These are phyloP conservation scores for Stictonetta naevosa DNA, from an alignment of 2,113 vertebrate genomes.

Conservation along the genomic window DNA sequence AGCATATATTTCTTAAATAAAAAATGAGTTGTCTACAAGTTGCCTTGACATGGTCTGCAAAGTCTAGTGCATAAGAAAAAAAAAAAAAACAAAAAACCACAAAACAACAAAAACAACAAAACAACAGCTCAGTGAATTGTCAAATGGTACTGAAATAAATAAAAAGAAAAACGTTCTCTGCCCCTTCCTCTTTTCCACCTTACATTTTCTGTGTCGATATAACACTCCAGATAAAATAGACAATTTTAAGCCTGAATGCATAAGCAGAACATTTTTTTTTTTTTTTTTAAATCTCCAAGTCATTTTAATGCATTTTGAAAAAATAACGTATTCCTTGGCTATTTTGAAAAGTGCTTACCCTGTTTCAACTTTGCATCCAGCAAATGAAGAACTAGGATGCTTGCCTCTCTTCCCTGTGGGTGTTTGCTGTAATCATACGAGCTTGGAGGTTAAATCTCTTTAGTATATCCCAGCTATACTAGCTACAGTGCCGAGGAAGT, in stretches of 20 bases:
- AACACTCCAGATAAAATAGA: not conserved
- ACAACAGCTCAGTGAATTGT: slow-evolving; percentile 24
- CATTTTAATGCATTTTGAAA: not conserved
- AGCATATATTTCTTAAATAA: slow-evolving; percentile 71
- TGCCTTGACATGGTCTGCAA: slow-evolving; percentile 57
- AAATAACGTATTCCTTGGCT: not conserved
- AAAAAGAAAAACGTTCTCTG: slow-evolving; percentile 15
- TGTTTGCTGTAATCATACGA: not conserved
- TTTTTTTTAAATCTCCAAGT: not conserved
- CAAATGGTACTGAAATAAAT: slow-evolving; percentile 54
- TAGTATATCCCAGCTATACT: not conserved
- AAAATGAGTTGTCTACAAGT: slow-evolving; percentile 72
- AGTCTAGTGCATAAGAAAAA: slow-evolving; percentile 34
- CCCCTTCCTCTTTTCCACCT: not conserved
- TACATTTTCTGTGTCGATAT: not conserved
- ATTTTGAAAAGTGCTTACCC: not conserved
- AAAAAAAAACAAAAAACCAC: not conserved
- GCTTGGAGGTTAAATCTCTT: not conserved
- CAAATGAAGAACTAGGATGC: not conserved
- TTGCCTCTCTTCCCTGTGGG: not conserved
- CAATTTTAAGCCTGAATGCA: not conserved
- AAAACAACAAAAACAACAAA: too few relatives aligned
- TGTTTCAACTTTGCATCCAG: not conserved
- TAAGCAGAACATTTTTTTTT: not conserved
- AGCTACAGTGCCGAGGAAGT: not conserved